A percentile compares a stretch with the other conserved stretches of the same genome.
Evolutionary conservation across 2,888 invertebrate genomes (phyloP).

Genomic region (Rhagium mordax): DNA sequence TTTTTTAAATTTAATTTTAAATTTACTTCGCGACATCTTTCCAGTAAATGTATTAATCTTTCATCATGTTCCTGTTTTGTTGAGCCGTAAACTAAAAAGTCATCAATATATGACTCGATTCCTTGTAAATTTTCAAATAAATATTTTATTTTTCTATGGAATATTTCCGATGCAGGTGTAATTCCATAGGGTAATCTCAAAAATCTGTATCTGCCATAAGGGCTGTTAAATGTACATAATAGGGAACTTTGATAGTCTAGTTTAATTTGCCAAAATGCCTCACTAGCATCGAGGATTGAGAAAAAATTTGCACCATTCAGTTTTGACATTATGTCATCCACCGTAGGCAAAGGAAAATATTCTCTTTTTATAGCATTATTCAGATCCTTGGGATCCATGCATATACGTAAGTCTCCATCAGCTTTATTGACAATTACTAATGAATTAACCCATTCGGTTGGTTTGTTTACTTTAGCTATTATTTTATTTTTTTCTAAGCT

Average conservation of each 20-base stretch:
- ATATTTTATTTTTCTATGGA: too few relatives aligned
- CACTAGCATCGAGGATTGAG: too few relatives aligned
- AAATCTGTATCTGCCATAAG: too few relatives aligned
- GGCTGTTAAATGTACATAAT: too few relatives aligned
- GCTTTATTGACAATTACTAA: not conserved
- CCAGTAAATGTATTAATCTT: not conserved
- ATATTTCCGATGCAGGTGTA: too few relatives aligned
- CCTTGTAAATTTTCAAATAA: too few relatives aligned
- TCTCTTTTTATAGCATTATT: not conserved
- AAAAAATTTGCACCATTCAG: too few relatives aligned
- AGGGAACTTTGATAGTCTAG: too few relatives aligned
- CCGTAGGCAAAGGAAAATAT: not conserved
- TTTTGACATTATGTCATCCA: not conserved
- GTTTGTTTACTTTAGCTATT: not conserved
- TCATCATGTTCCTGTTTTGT: not conserved
- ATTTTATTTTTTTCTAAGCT: not conserved
- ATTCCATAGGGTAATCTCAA: too few relatives aligned
- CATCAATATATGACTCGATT: not conserved
- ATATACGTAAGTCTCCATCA: not conserved
- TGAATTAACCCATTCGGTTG: not conserved
- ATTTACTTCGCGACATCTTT: not conserved
- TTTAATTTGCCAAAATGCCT: too few relatives aligned
- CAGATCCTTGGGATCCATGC: not conserved
- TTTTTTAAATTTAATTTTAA: not conserved
- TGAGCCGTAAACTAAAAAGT: not conserved